Evolutionary conservation across 1,140 invertebrate species (phyloP), one percentile per base, ranked within the genome.

Genomic region (Polypedilum pembai): DNA sequence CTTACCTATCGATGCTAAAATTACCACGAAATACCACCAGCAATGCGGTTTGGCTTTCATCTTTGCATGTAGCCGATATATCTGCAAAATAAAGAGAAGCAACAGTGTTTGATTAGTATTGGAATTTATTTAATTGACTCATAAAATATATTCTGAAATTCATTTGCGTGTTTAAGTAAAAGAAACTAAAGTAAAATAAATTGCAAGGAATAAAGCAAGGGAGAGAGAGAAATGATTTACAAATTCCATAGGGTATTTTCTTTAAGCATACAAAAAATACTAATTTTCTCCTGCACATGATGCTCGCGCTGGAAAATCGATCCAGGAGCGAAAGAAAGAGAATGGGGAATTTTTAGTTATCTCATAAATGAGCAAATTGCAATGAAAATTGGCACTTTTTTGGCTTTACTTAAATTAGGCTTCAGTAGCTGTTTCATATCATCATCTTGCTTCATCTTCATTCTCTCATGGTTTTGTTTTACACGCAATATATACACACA

Each of bases 31-130:
- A 21, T 69, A 69, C 65, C 65, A 69, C 65, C 65, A 56, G n/a
- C 45, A 69, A 69, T 69, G 65, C 65, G 65, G 65, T 69, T 69
- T 69, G 17, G 20, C 65, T 69, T 69, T 69, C 65, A 69, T 69
- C 65, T 69, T 69, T 69, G 65, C 65, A 69, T 69, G 17, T 18
- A 69, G 65, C 18, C 65, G 65, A 18, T n/a, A 10, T 69, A 69
- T 69, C 65, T 69, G 65, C 8, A 69, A 69, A 20, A 69, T 69
- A 69, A 1, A 69, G 3, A 69, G 17, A 20, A 56, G 45, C 3
- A 56, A 56, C 12, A 56, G 8, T n/a, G 15, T 33, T 33, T 33
- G 24, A 33, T 33, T 33, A 33, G 24, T 33, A 56, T 56, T 56
- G n/a, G 45, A 15, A 12, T 3, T 15, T 15, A 56, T 15, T 56